phyloP scores from a whole-genome alignment of 2,797 vertebrate genomes.

The Megalops cyprinoides region DNA sequence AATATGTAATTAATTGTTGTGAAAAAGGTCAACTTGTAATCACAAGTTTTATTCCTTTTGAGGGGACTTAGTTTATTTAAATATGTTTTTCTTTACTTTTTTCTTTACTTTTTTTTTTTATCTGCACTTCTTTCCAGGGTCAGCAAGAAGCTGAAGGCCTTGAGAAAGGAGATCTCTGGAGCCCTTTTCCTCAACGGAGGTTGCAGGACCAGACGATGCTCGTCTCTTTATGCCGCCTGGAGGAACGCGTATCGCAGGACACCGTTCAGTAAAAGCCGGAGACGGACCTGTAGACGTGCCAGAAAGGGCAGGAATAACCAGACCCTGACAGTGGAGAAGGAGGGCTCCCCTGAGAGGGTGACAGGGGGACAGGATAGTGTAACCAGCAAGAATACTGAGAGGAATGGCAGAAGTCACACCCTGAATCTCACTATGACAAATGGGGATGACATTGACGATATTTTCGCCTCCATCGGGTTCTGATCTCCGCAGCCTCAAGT shows the following conservation, averaged over 20 bases:
- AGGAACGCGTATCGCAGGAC: not conserved
- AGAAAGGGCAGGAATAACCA: not conserved
- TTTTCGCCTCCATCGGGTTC: conserved; percentile 11
- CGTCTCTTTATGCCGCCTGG: not conserved
- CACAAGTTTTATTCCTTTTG: too few relatives aligned
- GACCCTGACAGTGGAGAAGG: not conserved
- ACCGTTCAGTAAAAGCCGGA: not conserved
- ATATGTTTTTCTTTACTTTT: too few relatives aligned
- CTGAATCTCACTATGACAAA: not conserved
- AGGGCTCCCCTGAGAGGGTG: not conserved
- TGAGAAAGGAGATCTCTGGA: not conserved
- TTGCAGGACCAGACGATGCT: not conserved
- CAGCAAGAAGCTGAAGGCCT: not conserved
- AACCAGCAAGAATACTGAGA: not conserved
- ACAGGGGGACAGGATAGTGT: not conserved
- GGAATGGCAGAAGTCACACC: not conserved
- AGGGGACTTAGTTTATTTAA: too few relatives aligned
- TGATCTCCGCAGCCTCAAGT: not conserved
- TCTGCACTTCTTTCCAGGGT: not conserved
- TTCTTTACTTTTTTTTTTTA: too few relatives aligned
- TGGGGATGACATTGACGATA: conserved; percentile 8
- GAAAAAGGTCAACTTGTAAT: too few relatives aligned
- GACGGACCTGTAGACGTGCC: not conserved
- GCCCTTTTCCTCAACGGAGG: not conserved
- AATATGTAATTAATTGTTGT: too few relatives aligned